phyloP scores from a whole-genome alignment of 2,888 invertebrate genomes.

The Epiblema foenella region DNA sequence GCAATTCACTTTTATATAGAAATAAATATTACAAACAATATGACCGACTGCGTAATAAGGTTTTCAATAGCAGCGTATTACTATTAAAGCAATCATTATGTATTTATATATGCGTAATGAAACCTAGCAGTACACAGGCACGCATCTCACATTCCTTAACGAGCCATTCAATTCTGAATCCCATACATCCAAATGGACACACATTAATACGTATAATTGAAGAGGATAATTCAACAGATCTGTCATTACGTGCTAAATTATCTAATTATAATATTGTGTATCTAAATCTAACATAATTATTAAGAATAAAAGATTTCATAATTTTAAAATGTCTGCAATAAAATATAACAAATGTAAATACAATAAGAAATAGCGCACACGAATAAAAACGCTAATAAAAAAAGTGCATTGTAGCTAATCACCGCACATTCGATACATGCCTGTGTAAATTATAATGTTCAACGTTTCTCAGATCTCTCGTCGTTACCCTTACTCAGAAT shows the following conservation, averaged over 20 bases:
- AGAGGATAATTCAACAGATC: slow-evolving; percentile 26
- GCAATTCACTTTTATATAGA: not conserved
- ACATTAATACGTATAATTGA: slow-evolving; percentile 8
- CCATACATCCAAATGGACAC: not conserved
- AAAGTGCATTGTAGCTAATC: slow-evolving; percentile 20
- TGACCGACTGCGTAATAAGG: not conserved
- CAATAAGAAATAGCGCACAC: slow-evolving; percentile 11
- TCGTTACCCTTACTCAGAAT: slow-evolving; percentile 36
- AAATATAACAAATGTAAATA: slow-evolving; percentile 1
- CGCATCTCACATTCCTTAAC: slow-evolving; percentile 31
- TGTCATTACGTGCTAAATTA: slow-evolving; percentile 1
- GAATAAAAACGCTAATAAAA: slow-evolving; percentile 10
- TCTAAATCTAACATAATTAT: not conserved
- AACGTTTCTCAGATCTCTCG: slow-evolving; percentile 39
- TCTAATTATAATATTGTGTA: not conserved
- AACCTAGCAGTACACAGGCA: slow-evolving; percentile 11
- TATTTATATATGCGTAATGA: not conserved
- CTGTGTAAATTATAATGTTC: slow-evolving; percentile 26
- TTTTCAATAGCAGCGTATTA: slow-evolving; percentile 13
- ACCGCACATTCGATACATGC: slow-evolving; percentile 9
- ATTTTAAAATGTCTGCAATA: not conserved
- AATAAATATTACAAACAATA: slow-evolving; percentile 1
- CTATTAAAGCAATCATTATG: slow-evolving; percentile 4
- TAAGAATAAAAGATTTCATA: not conserved
- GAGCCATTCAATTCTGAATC: slow-evolving; percentile 23